Evolutionary conservation across 2,888 invertebrate species (phyloP), one percentile per base, ranked within the genome.

Genomic region (Sycophila texana): DNA sequence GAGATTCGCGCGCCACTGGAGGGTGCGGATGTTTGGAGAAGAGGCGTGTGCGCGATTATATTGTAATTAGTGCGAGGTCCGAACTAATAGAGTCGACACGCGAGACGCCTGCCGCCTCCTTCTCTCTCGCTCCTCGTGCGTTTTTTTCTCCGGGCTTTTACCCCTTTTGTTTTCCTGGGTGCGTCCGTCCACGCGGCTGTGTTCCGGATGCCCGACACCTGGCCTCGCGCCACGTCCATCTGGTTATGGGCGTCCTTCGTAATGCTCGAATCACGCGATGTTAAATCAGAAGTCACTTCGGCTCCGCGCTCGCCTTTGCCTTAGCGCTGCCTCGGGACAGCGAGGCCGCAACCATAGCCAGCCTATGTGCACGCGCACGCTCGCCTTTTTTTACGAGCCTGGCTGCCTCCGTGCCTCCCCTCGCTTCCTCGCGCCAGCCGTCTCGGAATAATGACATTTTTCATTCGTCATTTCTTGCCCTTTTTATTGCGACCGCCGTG

Each of bases 51-150:
- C 85, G 84, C 83, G 87, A 88, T 89, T 88, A 87, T 87, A 88
- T 89, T 88, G 87, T 87, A 88, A 89, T 89, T 89, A 89, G 88
- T 88, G 86, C 71, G 83, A 82, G 82, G 10, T 39, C 80, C 86
- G 86, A 86, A 88, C 86, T 86, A 87, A 86, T 87, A 86, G 84
- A 82, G 83, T 84, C 84, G 84, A 84, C 86, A 86, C 85, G 86
- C 87, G 84, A 86, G 85, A 83, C 84, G 85, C 82, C 83, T 82
- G 82, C 80, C 77, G 82, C 80, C 77, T 77, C 77, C 75, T 81
- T 68, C 75, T 77, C 82, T 75, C 79, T 53, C 72, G 18, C 71
- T 39, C n/a, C n/a, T n/a, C n/a, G n/a, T n/a, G n/a, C n/a, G n/a
- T 80, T 75, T 74, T 68, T 71, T 68, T 76, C 68, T 39, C 58